Conservation (phyloP, 2,113 vertebrate genomes). For the Nymphicus hollandicus region DNA sequence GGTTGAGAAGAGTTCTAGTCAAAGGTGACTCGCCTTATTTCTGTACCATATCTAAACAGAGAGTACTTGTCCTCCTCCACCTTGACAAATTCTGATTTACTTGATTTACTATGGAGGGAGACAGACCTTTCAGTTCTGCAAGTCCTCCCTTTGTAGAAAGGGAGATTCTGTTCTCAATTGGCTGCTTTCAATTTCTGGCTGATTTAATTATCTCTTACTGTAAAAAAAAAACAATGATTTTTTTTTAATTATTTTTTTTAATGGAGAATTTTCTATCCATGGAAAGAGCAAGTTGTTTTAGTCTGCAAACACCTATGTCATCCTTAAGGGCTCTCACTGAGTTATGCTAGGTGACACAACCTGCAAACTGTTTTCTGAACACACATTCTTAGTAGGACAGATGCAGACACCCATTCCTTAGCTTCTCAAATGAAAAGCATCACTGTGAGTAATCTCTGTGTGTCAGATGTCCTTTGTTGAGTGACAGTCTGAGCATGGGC, state of each 20-base stretch:
- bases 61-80: background rate
- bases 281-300: background rate
- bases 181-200: background rate
- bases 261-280: background rate
- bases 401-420: background rate
- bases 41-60: background rate
- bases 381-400: background rate
- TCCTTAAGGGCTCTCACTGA: background rate
- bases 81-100: background rate
- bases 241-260: background rate
- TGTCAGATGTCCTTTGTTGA: background rate
- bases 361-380: background rate
- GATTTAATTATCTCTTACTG: constrained; percentile 25
- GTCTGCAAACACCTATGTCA: background rate
- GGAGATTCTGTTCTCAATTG: constrained; percentile 3
- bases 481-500: background rate
- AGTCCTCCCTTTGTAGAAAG: background rate
- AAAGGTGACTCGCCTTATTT: background rate
- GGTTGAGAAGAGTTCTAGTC: background rate
- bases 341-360: background rate
- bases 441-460: background rate
- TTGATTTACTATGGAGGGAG: background rate
- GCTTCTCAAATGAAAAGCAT: background rate
- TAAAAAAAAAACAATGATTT: background rate
- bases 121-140: background rate